Percentiles rank a stretch among this genome's conserved stretches.
Evolutionary conservation across 2,113 vertebrate genomes (phyloP).

Genomic region (Eurystomus gularis): DNA sequence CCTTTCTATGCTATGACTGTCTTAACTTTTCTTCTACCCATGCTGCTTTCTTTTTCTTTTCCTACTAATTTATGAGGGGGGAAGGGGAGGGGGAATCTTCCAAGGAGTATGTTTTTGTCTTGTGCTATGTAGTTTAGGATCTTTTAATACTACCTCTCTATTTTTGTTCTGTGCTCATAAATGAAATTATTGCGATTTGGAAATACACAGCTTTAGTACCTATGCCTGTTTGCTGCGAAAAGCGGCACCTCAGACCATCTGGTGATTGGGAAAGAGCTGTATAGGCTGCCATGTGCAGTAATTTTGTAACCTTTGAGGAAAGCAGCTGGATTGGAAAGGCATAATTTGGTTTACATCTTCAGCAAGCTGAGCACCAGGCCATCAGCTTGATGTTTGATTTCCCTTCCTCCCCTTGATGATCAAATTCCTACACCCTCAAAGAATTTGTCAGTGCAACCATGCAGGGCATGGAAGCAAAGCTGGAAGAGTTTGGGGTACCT

Average conservation of each 20-base stretch:
- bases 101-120: neutral
- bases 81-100: neutral
- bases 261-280: neutral
- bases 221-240: neutral
- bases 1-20: neutral
- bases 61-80: neutral
- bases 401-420: neutral
- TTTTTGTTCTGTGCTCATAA: neutral
- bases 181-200: neutral
- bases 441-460: neutral
- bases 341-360: neutral
- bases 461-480: neutral
- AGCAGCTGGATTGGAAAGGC: neutral
- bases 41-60: neutral
- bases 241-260: neutral
- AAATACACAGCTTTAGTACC: neutral
- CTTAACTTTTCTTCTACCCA: neutral
- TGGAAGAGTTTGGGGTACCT: neutral
- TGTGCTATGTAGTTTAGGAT: neutral
- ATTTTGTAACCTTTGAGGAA: constrained; percentile 6
- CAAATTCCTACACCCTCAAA: neutral
- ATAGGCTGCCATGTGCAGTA: neutral
- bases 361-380: neutral
- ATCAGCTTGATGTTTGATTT: neutral
- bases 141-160: neutral